Base-by-base conservation (phyloP, 2,888 invertebrate genomes). In the Leptopterna dolabrata region DNA sequence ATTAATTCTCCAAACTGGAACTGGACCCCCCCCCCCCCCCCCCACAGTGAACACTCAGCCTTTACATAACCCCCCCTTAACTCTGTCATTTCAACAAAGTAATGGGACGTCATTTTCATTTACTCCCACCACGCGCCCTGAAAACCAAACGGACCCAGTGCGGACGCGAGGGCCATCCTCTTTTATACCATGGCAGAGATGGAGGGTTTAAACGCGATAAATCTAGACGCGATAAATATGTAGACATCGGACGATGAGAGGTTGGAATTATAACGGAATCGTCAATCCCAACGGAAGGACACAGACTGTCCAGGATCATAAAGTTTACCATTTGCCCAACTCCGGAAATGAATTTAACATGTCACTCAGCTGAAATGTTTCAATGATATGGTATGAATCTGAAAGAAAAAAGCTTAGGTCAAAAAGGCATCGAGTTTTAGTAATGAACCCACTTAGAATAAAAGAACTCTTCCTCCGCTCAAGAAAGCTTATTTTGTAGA, bases 41-140 rank as follows among this genome's bases (percentile, higher is more conserved):
- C n/a, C n/a, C n/a, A n/a, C n/a, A n/a, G 7, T 24, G 19, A 24
- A 24, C 27, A 24, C 63, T 16, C 47, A 9, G 19, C 63, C 63
- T 19, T 24, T 24, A 16, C 51, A 9, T 1, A 36, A n/a, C 63
- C 63, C 24, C 7, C 11, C 24, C 63, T 63, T 63, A 24, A 63
- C 2, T 19, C 63, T 24, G 13, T 24, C 63, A 24, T 63, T 63
- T 63, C 63, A 9, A 11, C 63, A 19, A 19, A 63, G 7, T 63
- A 63, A 63, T 63, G 63, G 63, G 63, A 63, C 24, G 63, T 63
- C 63, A 63, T 63, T 63, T 63, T 63, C 63, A 63, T 63, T 63
- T 55, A 24, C 63, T 24, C 24, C 63, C 63, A 3, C 24, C 13
- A 9, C 11, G 24, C 19, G 4, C 13, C 13, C 63, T 11, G 27